Percentiles rank a stretch among this genome's conserved stretches.
These are phyloP conservation scores for Ictalurus punctatus DNA, from an alignment of 2,113 vertebrate species.

Conservation along the genomic window DNA sequence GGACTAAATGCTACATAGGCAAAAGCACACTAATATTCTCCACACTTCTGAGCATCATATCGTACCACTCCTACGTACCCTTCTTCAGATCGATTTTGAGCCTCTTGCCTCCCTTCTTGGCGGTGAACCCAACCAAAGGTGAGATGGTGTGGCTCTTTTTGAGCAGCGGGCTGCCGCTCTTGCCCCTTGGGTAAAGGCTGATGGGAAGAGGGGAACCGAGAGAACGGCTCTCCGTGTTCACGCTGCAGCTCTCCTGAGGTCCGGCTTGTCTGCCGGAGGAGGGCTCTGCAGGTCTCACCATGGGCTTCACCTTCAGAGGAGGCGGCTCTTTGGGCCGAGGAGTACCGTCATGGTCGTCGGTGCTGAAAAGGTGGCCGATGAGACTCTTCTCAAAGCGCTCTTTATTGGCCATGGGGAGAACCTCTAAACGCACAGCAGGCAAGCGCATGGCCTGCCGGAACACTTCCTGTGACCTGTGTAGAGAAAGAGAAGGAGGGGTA, in stretches of 20 bases:
- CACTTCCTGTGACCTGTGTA: conserved; percentile 87
- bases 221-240: conserved; percentile 47
- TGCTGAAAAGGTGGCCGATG: conserved; percentile 79
- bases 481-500: neutral
- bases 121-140: conserved; percentile 79
- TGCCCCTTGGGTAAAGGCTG: conserved; percentile 64
- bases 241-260: conserved; percentile 50
- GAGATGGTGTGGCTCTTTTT: conserved; percentile 78
- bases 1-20: neutral
- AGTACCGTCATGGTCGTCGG: conserved; percentile 68
- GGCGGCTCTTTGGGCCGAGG: conserved; percentile 75
- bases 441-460: conserved; percentile 93
- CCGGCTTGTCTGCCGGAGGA: conserved; percentile 57
- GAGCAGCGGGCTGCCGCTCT: conserved; percentile 62
- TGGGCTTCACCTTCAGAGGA: conserved; percentile 76
- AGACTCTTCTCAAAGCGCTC: conserved; percentile 87
- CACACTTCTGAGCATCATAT: neutral
- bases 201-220: conserved; percentile 36
- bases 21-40: neutral
- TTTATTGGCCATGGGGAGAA: conserved; percentile 80
- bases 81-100: conserved; percentile 94
- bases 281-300: conserved; percentile 68
- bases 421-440: conserved; percentile 76
- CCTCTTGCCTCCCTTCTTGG: conserved; percentile 84
- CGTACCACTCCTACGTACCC: conserved; percentile 71